A percentile compares a stretch with the other conserved stretches of the same genome.
Evolutionary conservation across 2,888 invertebrate genomes (phyloP).

Genomic region (Euplexia lucipara): DNA sequence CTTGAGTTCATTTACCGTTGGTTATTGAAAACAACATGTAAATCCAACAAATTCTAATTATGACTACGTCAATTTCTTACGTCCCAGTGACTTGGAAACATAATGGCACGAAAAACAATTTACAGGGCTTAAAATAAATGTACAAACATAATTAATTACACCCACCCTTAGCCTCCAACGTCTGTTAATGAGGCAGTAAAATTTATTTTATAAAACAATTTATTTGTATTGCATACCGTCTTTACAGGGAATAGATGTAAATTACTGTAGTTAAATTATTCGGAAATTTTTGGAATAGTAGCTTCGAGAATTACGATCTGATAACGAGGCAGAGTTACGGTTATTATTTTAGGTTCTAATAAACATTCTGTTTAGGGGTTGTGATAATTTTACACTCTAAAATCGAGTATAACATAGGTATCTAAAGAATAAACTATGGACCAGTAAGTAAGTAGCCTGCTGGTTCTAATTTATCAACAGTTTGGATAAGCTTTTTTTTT

Average conservation of each 20-base stretch:
- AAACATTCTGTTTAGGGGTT: constrained; percentile 42
- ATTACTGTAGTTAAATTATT: constrained; percentile 57
- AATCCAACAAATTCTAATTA: constrained; percentile 19
- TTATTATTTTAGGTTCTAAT: constrained; percentile 50
- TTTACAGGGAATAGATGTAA: constrained; percentile 45
- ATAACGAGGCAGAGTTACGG: constrained; percentile 52
- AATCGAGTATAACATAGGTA: neutral
- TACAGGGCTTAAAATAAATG: constrained; percentile 72
- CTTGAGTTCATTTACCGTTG: too few relatives aligned
- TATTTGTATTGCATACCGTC: constrained; percentile 66
- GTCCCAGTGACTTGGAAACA: constrained; percentile 34
- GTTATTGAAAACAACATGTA: neutral
- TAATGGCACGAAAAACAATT: constrained; percentile 50
- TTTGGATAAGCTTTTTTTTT: too few relatives aligned
- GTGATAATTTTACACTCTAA: constrained; percentile 22
- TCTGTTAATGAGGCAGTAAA: constrained; percentile 74
- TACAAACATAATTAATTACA: constrained; percentile 76
- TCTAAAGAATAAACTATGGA: neutral
- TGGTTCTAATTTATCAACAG: too few relatives aligned
- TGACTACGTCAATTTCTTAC: constrained; percentile 17
- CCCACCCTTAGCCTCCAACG: constrained; percentile 66
- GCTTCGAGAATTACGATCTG: constrained; percentile 51
- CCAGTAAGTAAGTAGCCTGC: too few relatives aligned
- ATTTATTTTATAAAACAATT: constrained; percentile 77
- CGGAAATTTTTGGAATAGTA: constrained; percentile 56